A percentile compares a stretch with the other conserved stretches of the same genome.
phyloP scores from a whole-genome alignment of 2,888 invertebrate species.

The Trichogramma evanescens region DNA sequence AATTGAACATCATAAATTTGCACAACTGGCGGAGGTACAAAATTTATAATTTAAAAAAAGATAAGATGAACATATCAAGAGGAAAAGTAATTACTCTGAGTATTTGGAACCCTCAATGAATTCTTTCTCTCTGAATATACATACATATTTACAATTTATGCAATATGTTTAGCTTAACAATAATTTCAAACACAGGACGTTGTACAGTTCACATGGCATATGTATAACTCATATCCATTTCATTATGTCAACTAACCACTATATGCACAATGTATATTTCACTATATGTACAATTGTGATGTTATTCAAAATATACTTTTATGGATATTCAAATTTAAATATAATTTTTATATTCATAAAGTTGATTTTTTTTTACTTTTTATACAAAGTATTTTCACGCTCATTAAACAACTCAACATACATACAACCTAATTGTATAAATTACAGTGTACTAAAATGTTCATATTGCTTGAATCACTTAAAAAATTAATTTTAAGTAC shows the following conservation, averaged over 20 bases:
- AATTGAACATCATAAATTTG: neutral
- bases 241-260: conserved; percentile 3
- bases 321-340: neutral
- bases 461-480: too few relatives aligned
- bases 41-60: too few relatives aligned
- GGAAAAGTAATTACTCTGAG: neutral
- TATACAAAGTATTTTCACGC: conserved; percentile 6
- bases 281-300: conserved; percentile 35
- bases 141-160: conserved; percentile 24
- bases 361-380: conserved; percentile 6
- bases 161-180: conserved; percentile 20
- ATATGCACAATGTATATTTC: conserved; percentile 9
- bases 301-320: conserved; percentile 34
- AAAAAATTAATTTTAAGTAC: conserved; percentile 15
- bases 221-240: conserved; percentile 12
- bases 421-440: conserved; percentile 21
- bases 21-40: neutral
- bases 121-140: conserved; percentile 14
- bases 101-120: conserved; percentile 5
- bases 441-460: conserved; percentile 32
- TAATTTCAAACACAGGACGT: conserved; percentile 1
- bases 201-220: conserved; percentile 8
- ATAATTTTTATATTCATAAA: conserved; percentile 5
- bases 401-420: conserved; percentile 18
- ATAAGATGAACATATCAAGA: neutral